These are phyloP conservation scores for Colostygia pectinataria DNA, from an alignment of 2,888 invertebrate genomes.

Conservation along the genomic window DNA sequence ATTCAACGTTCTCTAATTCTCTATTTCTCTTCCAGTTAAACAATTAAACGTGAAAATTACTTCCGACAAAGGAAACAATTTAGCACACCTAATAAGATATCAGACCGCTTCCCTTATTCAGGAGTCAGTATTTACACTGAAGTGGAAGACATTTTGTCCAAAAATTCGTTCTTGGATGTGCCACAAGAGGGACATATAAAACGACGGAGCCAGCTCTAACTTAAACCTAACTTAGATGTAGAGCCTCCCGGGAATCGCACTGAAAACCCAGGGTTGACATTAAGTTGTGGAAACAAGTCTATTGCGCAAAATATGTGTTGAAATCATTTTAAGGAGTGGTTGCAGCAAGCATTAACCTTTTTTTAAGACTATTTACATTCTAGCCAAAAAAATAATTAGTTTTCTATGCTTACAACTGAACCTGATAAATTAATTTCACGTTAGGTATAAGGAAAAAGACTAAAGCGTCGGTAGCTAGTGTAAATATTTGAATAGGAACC, in stretches of 20 bases:
- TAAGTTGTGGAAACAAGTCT: constrained; percentile 52
- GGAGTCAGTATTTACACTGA: constrained; percentile 40
- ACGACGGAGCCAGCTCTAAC: constrained; percentile 59
- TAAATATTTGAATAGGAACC: constrained; percentile 29
- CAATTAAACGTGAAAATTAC: neutral
- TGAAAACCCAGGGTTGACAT: constrained; percentile 57
- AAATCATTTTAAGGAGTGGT: constrained; percentile 38
- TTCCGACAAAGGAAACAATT: constrained; percentile 10
- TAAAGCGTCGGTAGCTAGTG: constrained; percentile 2
- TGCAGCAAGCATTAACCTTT: no score
- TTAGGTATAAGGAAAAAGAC: neutral
- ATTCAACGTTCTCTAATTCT: neutral
- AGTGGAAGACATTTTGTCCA: constrained; percentile 45
- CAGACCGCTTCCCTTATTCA: constrained; percentile 26
- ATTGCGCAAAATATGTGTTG: constrained; percentile 41
- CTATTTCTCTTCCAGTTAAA: constrained; percentile 1
- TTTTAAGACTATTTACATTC: no score
- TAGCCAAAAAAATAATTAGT: neutral
- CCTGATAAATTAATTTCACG: neutral
- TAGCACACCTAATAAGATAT: constrained; percentile 23
- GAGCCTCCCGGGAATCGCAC: constrained; percentile 53
- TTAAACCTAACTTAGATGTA: constrained; percentile 70
- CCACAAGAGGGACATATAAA: constrained; percentile 62
- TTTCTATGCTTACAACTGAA: neutral
- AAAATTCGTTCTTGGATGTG: constrained; percentile 54